Evolutionary conservation across 2,113 vertebrate species (phyloP), one percentile per base, ranked within the genome.

Genomic region (Rhodinocichla rosea): DNA sequence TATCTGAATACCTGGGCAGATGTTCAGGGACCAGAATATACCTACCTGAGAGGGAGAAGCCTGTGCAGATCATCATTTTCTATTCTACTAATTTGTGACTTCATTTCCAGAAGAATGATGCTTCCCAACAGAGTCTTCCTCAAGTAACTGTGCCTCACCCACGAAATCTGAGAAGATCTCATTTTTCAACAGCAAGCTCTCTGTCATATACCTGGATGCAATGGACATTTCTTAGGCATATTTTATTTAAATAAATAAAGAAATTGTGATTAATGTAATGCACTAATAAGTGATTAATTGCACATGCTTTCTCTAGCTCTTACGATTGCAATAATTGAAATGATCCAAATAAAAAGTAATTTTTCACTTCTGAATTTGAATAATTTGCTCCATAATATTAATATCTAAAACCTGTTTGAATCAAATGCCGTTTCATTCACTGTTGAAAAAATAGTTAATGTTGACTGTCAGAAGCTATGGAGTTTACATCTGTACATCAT

Each of bases 401-500:
- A 15, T 83, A 60, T 67, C 14, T 22, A 37, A 95, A 79, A 78
- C 9, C 13, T 78, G 9, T 55, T 91, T 92, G 94, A 92, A 90
- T 96, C 90, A 93, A 91, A 87, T 79, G 19, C 40, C 33, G 7
- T 71, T 94, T 89, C 62, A 62, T 87, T 91, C 50, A 32, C 78
- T 78, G 86, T 57, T 95, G 91, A 94, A 95, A 94, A 95, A 96
- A 92, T 75, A 90, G 80, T 94, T 93, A 95, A 85, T 90, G 81
- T 92, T 91, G 92, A 92, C 90, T 92, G 87, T 93, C 95, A 95
- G 94, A 40, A 96, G 84, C 65, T 92, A 68, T 82, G 90, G 87
- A 69, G 82, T 87, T 97, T 96, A 93, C 91, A 91, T 95, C 88
- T 96, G 94, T 94, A 94, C 85, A 17, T 94, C 88, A 89, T 93